Percentiles rank a stretch among this genome's conserved stretches.
These are phyloP conservation scores for Cotesia congregata DNA, from an alignment of 2,888 invertebrate species.

Conservation along the genomic window DNA sequence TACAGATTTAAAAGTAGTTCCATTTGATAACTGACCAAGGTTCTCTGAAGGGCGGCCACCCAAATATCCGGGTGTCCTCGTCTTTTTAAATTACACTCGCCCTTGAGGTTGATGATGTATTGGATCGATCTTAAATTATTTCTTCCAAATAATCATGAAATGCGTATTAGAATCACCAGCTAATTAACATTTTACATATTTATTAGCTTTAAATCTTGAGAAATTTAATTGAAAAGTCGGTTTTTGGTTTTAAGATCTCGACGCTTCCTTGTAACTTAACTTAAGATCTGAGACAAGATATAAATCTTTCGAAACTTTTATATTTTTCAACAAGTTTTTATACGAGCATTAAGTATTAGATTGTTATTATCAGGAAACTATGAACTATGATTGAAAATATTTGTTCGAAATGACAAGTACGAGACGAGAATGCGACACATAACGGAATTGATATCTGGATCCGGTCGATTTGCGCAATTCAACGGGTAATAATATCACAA, in stretches of 20 bases:
- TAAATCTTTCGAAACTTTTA: too few species aligned
- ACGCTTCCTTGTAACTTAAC: too few species aligned
- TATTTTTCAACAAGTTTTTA: too few species aligned
- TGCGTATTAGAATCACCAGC: too few species aligned
- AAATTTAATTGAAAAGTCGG: too few species aligned
- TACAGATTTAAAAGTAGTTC: neutral
- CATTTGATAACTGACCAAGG: constrained; percentile 2
- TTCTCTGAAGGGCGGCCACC: neutral
- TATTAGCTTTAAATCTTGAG: too few species aligned
- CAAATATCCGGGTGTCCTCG: constrained; percentile 4
- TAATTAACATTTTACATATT: too few species aligned
- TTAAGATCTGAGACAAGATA: too few species aligned
- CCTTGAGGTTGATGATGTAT: neutral
- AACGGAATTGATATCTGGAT: constrained; percentile 17
- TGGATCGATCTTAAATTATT: too few species aligned
- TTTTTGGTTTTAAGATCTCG: too few species aligned
- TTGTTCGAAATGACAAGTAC: neutral
- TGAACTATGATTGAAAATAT: neutral
- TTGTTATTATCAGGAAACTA: neutral
- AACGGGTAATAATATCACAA: neutral
- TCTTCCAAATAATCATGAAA: too few species aligned
- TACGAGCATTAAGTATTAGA: neutral
- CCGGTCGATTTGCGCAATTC: constrained; percentile 20
- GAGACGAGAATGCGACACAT: neutral
- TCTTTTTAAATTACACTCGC: neutral